Conservation (phyloP, 2,888 invertebrate species). For the Uloborus plumipes region DNA sequence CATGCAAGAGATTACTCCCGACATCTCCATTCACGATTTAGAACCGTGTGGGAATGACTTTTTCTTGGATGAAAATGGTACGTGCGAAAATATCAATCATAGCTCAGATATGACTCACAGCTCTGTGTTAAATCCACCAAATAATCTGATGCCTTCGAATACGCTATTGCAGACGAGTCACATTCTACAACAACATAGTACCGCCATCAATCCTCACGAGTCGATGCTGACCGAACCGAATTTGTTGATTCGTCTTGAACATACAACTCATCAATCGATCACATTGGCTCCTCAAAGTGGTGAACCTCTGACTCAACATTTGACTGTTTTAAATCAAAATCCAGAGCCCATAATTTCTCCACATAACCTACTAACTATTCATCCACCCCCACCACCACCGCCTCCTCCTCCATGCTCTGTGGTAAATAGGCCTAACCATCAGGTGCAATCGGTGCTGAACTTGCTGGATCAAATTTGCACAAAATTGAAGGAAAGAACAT, state of each 20-base stretch:
- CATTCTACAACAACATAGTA: conserved; percentile 22
- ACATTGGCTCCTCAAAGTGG: conserved; percentile 18
- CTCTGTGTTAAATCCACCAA: conserved; percentile 15
- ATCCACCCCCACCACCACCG: neutral
- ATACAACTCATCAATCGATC: neutral
- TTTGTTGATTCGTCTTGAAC: conserved; percentile 27
- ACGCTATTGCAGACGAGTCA: conserved; percentile 13
- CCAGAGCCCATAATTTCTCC: conserved; percentile 5
- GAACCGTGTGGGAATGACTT: conserved; percentile 35
- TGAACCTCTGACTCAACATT: conserved; percentile 18
- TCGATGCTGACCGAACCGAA: conserved; percentile 23
- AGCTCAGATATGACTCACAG: conserved; percentile 17
- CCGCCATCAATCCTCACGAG: conserved; percentile 17
- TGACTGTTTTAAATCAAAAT: conserved; percentile 2
- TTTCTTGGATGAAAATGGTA: conserved; percentile 35
- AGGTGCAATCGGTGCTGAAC: conserved; percentile 14
- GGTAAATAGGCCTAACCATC: neutral
- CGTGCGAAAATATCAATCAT: conserved; percentile 27
- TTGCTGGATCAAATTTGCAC: conserved; percentile 38
- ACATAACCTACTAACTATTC: neutral
- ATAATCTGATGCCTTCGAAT: conserved; percentile 10
- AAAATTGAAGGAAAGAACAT: conserved; percentile 46
- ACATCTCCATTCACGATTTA: conserved; percentile 36
- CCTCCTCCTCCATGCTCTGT: conserved; percentile 12
- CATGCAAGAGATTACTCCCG: conserved; percentile 20